Evolutionary conservation across 2,797 vertebrate genomes (phyloP), one percentile per base, ranked within the genome.

Genomic region (Sebastes cheni): DNA sequence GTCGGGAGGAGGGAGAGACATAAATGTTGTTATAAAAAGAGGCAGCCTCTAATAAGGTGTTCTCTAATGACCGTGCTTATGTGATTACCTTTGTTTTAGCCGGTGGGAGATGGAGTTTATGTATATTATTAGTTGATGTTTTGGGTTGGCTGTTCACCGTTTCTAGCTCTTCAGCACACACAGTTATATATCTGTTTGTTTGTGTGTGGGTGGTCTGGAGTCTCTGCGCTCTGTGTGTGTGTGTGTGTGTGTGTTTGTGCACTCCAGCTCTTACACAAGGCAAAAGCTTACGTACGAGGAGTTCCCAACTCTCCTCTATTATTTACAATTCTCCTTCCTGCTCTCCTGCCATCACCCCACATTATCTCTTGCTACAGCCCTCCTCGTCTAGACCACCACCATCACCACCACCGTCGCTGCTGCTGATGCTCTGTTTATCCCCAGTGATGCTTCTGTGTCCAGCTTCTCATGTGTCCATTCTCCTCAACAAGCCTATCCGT

Each of bases 231-330:
- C 20, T 75, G 70, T 13, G 22, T 60, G 56, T 34, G 32, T 32
- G 75, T 68, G 29, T 79, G 27, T 73, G 32, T 78, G 20, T 78
- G 81, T 79, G 73, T 82, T 52, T 85, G 74, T 67, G 72, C 75
- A 81, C 68, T 73, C 60, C 62, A 60, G 62, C 61, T 77, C 12
- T 50, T 82, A 61, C 59, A 76, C 54, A 69, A 59, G 46, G 66
- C 52, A 72, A 84, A 81, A 72, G 20, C 32, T 42, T 64, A 78
- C 46, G 18, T 82, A 85, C 16, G 20, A 89, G 88, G 91, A 92
- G 80, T 90, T 94, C 91, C 91, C 86, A 84, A 72, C 58, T 79
- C 85, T 93, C 86, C 67, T 95, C 77, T 84, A 95, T 95, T 94
- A 95, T 96, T 95, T 90, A 95, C 84, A 75, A 80, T 79, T 83